Evolutionary conservation across 2,113 vertebrate species (phyloP).

Genomic region (Microcebus murinus): DNA sequence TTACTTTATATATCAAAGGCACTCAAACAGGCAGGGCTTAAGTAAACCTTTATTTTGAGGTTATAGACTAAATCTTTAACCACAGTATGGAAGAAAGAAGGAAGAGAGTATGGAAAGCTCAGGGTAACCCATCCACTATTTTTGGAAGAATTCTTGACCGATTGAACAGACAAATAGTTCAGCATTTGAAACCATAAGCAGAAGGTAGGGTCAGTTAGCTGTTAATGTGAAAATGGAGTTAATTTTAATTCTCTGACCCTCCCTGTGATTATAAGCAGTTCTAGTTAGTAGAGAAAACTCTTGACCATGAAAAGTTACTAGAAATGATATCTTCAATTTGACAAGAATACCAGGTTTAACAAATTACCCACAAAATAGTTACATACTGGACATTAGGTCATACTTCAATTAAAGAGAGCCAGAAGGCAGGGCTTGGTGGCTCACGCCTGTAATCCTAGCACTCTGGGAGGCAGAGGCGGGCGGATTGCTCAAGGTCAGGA

Average conservation of each 20-base stretch:
- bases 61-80: conserved; percentile 29
- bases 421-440: neutral
- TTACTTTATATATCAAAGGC: neutral
- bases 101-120: neutral
- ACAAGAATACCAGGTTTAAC: neutral
- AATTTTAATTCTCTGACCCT: neutral
- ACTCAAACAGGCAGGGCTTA: neutral
- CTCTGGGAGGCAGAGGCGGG: too few relatives aligned
- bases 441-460: too few relatives aligned
- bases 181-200: neutral
- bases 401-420: neutral
- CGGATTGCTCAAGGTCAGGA: too few relatives aligned
- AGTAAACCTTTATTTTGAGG: neutral
- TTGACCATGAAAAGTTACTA: neutral
- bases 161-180: neutral
- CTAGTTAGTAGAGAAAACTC: neutral
- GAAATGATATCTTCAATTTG: neutral
- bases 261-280: neutral
- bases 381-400: neutral
- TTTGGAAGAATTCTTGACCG: neutral
- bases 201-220: neutral
- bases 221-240: neutral
- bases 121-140: neutral
- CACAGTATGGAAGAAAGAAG: neutral
- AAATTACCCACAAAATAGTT: neutral